Evolutionary conservation across 2,888 invertebrate species (phyloP), one percentile per base, ranked within the genome.

Genomic region (Scaptomyza reducta): DNA sequence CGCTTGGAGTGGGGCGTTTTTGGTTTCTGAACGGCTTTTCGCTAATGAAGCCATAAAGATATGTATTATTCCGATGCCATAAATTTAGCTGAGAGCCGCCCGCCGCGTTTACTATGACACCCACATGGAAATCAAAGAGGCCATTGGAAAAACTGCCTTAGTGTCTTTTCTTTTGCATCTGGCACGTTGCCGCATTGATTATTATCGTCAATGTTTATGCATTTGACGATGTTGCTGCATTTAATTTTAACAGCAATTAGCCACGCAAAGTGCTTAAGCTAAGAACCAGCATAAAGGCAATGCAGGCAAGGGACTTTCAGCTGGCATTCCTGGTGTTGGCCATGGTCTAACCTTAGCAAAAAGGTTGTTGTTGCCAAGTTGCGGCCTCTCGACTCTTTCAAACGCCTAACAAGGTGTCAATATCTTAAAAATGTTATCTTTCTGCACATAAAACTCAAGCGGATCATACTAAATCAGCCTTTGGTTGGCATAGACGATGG

Each of bases 31-130:
- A 64, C 73, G 65, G 83, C 77, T 70, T 79, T 82, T 80, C 81
- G 88, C 87, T 90, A 90, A 90, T 90, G 90, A 90, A 90, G 90
- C 91, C 85, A 91, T 90, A 90, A 89, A 90, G 84, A 85, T 87
- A 88, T 89, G 80, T 90, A 87, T 87, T 83, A 83, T 88, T 83
- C 60, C 57, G 71, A 65, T 79, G 72, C 75, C 89, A 83, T 88
- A 83, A 84, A 87, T 83, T 77, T 66, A 77, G 81, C 64, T 64
- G 65, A 71, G 40, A 16, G 70, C 68, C 74, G 84, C 65, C 59
- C 59, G 67, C 33, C 6, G 67, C 61, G 54, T 64, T 45, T 47
- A 45, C 74, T 62, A 47, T 73, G 79, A 79, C 81, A 81, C 81
- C 81, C 88, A 81, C 81, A 81, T 74, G 62, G 65, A 56, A 65